These are phyloP conservation scores for Volucella bombylans DNA, from an alignment of 2,888 invertebrate genomes.

Conservation along the genomic window DNA sequence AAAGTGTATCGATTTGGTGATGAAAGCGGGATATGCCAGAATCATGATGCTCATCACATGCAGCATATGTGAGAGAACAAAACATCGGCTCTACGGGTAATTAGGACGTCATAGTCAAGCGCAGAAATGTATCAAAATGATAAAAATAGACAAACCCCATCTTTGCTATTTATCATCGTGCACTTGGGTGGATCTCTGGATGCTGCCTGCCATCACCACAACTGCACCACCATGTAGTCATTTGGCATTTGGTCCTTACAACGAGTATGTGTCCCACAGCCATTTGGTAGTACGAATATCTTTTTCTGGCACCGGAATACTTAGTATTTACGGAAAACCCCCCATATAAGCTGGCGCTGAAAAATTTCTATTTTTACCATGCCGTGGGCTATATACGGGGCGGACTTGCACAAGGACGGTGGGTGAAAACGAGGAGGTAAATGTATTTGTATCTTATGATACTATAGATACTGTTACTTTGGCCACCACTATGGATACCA, in stretches of 20 bases:
- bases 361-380: slow-evolving; percentile 41
- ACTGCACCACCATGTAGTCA: too few relatives aligned
- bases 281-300: too few relatives aligned
- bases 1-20: neutral
- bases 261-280: neutral
- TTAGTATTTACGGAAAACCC: slow-evolving; percentile 13
- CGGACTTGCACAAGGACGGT: neutral
- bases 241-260: neutral
- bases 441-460: neutral
- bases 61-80: slow-evolving; percentile 30
- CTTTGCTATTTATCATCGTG: slow-evolving; percentile 16
- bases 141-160: slow-evolving; percentile 32
- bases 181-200: neutral
- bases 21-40: neutral
- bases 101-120: slow-evolving; percentile 27
- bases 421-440: slow-evolving; percentile 5
- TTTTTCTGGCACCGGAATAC: slow-evolving; percentile 1
- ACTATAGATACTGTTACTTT: neutral
- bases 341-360: slow-evolving; percentile 1
- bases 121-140: slow-evolving; percentile 32
- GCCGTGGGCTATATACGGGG: slow-evolving; percentile 12
- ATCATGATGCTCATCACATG: slow-evolving; percentile 16
- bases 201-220: neutral
- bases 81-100: slow-evolving; percentile 13
- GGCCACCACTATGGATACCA: too few relatives aligned